Base-by-base conservation (phyloP, 1,140 invertebrate species). In the Heliconius nattereri region DNA sequence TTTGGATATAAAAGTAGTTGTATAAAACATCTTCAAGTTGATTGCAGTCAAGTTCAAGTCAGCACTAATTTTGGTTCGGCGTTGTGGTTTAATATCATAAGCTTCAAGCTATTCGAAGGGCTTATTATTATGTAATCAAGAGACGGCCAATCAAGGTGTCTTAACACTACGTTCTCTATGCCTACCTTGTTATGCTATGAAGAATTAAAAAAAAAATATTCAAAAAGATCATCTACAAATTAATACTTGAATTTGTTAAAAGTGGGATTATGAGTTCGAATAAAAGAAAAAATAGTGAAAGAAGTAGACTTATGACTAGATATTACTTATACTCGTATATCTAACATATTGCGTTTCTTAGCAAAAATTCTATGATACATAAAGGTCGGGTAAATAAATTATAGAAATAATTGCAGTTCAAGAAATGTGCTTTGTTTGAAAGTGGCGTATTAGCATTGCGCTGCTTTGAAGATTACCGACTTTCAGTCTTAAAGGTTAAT, bases 1-100 rank as follows among this genome's bases (percentile, higher is more conserved):
- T 76, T 71, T 49, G 40, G 26, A 71, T 35, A 26, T 45, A 19
- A 66, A 49, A 76, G 75, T 76, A 70, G 35, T 76, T 71, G 49
- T 76, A 71, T 71, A 76, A 71, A 23, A 37, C 66, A 71, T 60
- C 49, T 76, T 29, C 19, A 52, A 20, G 49, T 52, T 45, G 40
- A 45, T 45, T 45, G 40, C 13, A 45, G 40, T 45, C 40, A 45
- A 70, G 37, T 66, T 60, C 26, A 29, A 76, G 75, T 76, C 35
- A 71, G 23, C 37, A 29, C 26, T 71, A 76, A 49, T 52, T 23
- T 52, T 29, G 19, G 40, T 45, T 45, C 57, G 20, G 32, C 35
- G 19, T 20, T 76, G 29, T 7, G 74, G n/a, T 60, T 66, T 37
- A 29, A 75, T 57, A 29, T 8, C 75, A 70, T 49, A 26, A 37